Conservation (phyloP, 2,888 invertebrate species). For the Choristoneura rosaceana region DNA sequence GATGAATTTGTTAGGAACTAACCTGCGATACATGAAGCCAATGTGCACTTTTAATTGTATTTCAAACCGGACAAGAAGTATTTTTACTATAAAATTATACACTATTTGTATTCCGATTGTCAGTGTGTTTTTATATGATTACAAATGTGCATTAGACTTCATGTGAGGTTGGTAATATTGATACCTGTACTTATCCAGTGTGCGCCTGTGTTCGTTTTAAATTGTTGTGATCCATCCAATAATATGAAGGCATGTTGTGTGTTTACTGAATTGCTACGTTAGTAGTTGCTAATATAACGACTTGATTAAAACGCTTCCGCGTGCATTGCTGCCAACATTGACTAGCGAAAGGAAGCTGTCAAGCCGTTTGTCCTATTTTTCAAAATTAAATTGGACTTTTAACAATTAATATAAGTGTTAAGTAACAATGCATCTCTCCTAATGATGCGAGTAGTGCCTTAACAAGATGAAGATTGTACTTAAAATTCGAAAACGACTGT, state of each 20-base stretch:
- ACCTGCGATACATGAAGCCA: conserved; percentile 20
- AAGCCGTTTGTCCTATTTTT: conserved; percentile 45
- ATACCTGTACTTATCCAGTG: conserved; percentile 85
- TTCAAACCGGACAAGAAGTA: conserved; percentile 8
- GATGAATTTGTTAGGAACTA: conserved; percentile 55
- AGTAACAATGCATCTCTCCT: conserved; percentile 73
- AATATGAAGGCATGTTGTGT: conserved; percentile 78
- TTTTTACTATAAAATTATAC: conserved; percentile 2
- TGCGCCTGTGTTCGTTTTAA: conserved; percentile 80
- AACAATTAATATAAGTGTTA: conserved; percentile 77
- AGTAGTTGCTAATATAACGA: conserved; percentile 40
- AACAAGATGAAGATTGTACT: conserved; percentile 57
- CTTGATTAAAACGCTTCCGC: conserved; percentile 43
- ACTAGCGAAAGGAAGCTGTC: conserved; percentile 17
- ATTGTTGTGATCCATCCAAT: conserved; percentile 84
- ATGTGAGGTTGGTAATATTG: conserved; percentile 62
- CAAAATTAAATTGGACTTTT: conserved; percentile 70
- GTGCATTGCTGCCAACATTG: conserved; percentile 18
- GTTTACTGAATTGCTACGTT: conserved; percentile 64
- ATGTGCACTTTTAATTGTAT: conserved; percentile 29
- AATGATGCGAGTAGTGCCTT: conserved; percentile 71
- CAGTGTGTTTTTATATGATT: conserved; percentile 22
- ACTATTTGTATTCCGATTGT: background rate
- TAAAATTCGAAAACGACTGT: conserved; percentile 59
- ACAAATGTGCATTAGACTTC: conserved; percentile 38